A percentile compares a stretch with the other conserved stretches of the same genome.
phyloP scores from a whole-genome alignment of 2,113 vertebrate genomes.

The Herpetotheres cachinnans region DNA sequence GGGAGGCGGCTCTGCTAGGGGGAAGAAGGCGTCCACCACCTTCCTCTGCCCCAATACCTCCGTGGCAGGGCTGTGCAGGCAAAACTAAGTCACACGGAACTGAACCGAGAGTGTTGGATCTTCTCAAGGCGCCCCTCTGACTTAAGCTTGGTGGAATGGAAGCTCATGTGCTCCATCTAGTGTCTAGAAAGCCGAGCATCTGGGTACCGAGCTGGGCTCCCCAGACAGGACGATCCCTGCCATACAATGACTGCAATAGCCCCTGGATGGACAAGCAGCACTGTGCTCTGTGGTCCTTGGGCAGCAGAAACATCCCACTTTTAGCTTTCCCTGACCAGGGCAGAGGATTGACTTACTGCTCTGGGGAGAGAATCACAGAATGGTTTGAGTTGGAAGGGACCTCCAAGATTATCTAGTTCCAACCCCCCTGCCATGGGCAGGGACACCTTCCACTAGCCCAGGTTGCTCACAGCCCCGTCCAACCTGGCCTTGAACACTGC shows the following conservation, averaged over 20 bases:
- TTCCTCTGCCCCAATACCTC: fast-evolving
- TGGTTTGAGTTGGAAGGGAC: not conserved
- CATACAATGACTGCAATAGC: fast-evolving
- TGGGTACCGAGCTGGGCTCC: not conserved
- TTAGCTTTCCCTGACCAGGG: not conserved
- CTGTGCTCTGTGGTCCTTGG: not conserved
- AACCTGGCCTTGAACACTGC: not conserved
- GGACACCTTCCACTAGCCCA: not conserved
- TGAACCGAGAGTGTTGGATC: not conserved
- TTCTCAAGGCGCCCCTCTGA: not conserved
- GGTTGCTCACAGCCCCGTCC: fast-evolving
- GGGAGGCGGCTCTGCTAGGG: not conserved
- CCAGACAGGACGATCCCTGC: not conserved
- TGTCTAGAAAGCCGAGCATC: not conserved
- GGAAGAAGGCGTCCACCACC: not conserved
- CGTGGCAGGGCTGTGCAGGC: not conserved
- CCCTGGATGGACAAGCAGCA: not conserved
- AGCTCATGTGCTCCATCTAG: conserved; percentile 29
- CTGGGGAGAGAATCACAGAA: no score
- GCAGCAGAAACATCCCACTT: not conserved
- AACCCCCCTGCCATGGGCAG: not conserved
- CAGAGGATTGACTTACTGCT: not conserved
- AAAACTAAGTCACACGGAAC: not conserved
- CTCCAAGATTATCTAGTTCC: not conserved
- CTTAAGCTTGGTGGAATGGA: not conserved